Evolutionary conservation across 37 sponge, comb jelly and placozoan species (phyloP).

Genomic region (Mnemiopsis leidyi): DNA sequence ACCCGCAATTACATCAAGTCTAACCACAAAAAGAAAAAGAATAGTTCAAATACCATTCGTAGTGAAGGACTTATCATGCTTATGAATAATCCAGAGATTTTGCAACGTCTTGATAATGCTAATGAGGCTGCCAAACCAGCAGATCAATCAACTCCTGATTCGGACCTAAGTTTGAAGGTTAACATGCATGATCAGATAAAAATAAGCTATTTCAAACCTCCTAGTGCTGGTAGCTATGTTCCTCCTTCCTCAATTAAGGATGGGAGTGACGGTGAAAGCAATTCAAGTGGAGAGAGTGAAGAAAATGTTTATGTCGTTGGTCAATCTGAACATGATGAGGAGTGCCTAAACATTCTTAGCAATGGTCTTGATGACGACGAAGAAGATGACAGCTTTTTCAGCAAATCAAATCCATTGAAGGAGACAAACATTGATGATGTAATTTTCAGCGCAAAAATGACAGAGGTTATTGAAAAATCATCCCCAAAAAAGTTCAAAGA

Average conservation of each 20-base stretch:
- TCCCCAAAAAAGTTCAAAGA: constrained; percentile 47
- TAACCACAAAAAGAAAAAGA: constrained; percentile 62
- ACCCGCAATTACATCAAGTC: constrained; percentile 26
- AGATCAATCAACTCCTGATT: constrained; percentile 64
- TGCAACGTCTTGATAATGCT: constrained; percentile 41
- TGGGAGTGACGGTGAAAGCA: constrained; percentile 50
- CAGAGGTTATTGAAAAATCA: constrained; percentile 30
- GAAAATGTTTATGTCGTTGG: constrained; percentile 51
- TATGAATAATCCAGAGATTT: constrained; percentile 50
- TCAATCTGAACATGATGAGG: constrained; percentile 28
- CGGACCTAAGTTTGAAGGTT: neutral
- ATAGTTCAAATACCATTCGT: neutral
- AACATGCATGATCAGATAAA: constrained; percentile 44
- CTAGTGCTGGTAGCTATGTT: constrained; percentile 10
- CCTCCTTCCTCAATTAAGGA: constrained; percentile 1
- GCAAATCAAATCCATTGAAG: neutral
- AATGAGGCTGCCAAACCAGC: constrained; percentile 10
- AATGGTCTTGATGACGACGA: constrained; percentile 61
- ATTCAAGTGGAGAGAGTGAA: constrained; percentile 29
- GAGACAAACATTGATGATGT: constrained; percentile 64
- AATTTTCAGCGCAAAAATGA: constrained; percentile 52
- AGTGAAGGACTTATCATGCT: constrained; percentile 45
- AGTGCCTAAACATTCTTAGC: constrained; percentile 28
- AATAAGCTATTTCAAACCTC: constrained; percentile 34
- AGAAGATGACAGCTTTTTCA: constrained; percentile 13